phyloP scores from a whole-genome alignment of 2,888 invertebrate genomes.

The Zele albiditarsus region DNA sequence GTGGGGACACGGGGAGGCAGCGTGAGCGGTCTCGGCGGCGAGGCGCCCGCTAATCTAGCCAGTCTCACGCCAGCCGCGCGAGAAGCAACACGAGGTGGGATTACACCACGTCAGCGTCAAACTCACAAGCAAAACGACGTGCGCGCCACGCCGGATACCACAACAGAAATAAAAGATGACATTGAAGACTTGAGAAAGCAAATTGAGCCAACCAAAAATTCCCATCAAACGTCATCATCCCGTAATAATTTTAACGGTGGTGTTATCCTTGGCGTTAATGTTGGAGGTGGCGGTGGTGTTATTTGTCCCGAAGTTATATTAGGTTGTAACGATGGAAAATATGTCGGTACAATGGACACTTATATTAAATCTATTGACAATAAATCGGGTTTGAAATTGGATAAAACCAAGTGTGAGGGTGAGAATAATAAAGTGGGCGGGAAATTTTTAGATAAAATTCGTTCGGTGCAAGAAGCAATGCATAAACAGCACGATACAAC shows the following conservation, averaged over 20 bases:
- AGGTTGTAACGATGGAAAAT: slow-evolving; percentile 52
- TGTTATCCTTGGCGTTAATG: slow-evolving; percentile 50
- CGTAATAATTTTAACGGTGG: slow-evolving; percentile 49
- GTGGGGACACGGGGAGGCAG: slow-evolving; percentile 57
- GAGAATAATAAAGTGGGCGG: slow-evolving; percentile 46
- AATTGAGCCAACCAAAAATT: background rate
- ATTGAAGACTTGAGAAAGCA: slow-evolving; percentile 41
- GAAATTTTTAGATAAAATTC: slow-evolving; percentile 62
- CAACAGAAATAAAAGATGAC: slow-evolving; percentile 45
- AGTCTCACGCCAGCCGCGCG: slow-evolving; percentile 71
- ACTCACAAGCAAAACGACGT: slow-evolving; percentile 52
- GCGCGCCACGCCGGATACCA: slow-evolving; percentile 38
- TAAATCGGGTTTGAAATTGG: slow-evolving; percentile 62
- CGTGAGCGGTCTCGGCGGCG: slow-evolving; percentile 61
- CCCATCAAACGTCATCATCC: slow-evolving; percentile 38
- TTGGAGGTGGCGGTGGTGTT: slow-evolving; percentile 46
- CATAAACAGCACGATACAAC: slow-evolving; percentile 58
- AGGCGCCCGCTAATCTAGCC: slow-evolving; percentile 69
- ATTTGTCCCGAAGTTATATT: slow-evolving; percentile 48
- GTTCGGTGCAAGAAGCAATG: slow-evolving; percentile 57
- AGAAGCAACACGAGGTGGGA: slow-evolving; percentile 64
- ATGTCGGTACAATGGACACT: slow-evolving; percentile 61
- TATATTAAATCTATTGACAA: slow-evolving; percentile 59
- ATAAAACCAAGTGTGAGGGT: slow-evolving; percentile 52
- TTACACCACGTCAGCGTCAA: slow-evolving; percentile 58